Evolutionary conservation across 2,888 invertebrate species (phyloP), one percentile per base, ranked within the genome.

Genomic region (Carterocephalus palaemon): DNA sequence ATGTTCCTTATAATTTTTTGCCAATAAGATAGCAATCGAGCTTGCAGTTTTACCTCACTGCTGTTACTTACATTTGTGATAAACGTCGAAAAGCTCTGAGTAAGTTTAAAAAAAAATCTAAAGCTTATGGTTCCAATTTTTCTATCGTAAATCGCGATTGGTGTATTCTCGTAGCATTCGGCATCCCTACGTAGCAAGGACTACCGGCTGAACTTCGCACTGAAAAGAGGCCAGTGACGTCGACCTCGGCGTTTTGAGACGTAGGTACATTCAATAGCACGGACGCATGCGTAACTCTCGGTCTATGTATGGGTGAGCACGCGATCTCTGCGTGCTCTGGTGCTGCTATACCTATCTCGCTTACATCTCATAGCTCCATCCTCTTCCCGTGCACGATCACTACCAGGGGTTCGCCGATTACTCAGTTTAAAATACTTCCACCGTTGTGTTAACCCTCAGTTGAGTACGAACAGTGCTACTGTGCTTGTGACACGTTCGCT

Each of bases 361-460:
- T 74, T 62, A 40, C 46, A 42, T 50, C 39, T 47, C 51, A 66
- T 79, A 70, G 59, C 56, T 62, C 48, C 64, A 57, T 78, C 72
- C 62, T 64, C 48, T 53, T 77, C 66, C 39, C 48, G 20, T 43
- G 38, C 51, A 47, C 57, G 56, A 56, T 48, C 47, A 52, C 48
- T 39, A 41, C 54, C 69, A 64, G 78, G 80, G 80, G 79, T 79
- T 70, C 69, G 70, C 74, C 67, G 67, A 67, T 68, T 64, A 64
- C 63, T 64, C 60, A 75, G 79, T 79, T 84, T 84, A 76, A 83
- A 83, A 81, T 83, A 85, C 74, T 72, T 68, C 60, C 62, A 60
- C 58, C 64, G 67, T 60, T 59, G 64, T 63, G 64, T 57, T 67
- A 70, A 70, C 74, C 72, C 71, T 79, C 83, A 86, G 85, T 86